Conservation (phyloP, 2,797 vertebrate genomes). For the Champsocephalus gunnari region DNA sequence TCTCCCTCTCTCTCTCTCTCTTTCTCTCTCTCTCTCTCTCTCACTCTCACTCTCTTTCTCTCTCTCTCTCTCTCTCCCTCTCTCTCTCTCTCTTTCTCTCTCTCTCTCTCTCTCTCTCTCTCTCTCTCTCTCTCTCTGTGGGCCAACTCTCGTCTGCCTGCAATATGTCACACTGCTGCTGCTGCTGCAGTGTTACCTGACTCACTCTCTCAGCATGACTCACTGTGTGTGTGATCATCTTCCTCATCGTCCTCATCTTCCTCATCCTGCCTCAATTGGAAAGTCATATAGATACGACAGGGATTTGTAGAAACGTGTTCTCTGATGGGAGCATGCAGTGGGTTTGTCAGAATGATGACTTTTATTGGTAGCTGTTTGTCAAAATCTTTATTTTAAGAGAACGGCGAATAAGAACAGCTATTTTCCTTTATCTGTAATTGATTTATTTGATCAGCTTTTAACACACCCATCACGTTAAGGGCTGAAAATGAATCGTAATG, state of each 20-base stretch:
- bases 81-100: no score
- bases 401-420: background rate
- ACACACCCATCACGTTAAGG: no score
- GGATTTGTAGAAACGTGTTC: conserved; percentile 1
- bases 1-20: no score
- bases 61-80: no score
- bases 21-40: no score
- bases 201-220: conserved; percentile 65
- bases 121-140: conserved; percentile 14
- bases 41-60: no score
- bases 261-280: conserved; percentile 12
- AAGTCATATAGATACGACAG: conserved; percentile 5
- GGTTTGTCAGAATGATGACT: background rate
- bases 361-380: background rate
- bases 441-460: no score
- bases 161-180: conserved; percentile 45
- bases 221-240: conserved; percentile 61
- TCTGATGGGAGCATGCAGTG: background rate
- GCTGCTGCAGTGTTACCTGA: conserved; percentile 51
- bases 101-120: no score
- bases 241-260: conserved; percentile 33
- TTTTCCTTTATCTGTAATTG: no score
- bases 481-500: no score
- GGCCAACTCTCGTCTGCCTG: conserved; percentile 33
- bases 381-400: background rate